Evolutionary conservation across 2,797 vertebrate genomes (phyloP).

Genomic region (Capromys pilorides): DNA sequence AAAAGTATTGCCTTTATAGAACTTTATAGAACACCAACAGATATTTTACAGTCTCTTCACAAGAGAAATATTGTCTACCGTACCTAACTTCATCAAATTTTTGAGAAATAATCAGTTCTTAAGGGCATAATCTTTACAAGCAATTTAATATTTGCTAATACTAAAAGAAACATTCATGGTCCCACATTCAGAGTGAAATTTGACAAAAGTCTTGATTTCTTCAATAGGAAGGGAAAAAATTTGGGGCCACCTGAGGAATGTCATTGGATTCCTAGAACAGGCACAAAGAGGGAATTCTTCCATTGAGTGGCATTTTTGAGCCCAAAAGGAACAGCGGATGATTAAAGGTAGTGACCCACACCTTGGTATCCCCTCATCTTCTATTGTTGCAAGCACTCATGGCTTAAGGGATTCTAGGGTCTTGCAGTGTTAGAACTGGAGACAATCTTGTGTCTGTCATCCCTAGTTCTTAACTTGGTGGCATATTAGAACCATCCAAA

Average conservation of each 20-base stretch:
- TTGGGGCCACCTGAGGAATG: not conserved
- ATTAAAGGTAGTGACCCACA: not conserved
- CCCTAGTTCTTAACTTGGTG: not conserved
- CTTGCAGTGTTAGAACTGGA: not conserved
- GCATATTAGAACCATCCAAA: not conserved
- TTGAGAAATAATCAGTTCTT: slow-evolving; percentile 34
- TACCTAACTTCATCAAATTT: slow-evolving; percentile 5
- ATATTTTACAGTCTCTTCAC: not conserved
- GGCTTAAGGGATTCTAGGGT: not conserved
- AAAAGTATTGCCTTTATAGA: slow-evolving; percentile 48
- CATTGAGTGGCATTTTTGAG: not conserved
- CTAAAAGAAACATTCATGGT: not conserved
- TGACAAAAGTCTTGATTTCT: not conserved
- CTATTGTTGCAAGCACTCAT: not conserved
- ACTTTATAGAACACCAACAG: slow-evolving; percentile 50
- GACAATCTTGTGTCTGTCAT: not conserved
- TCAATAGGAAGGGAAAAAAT: not conserved
- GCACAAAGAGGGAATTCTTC: not conserved
- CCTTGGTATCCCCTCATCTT: not conserved
- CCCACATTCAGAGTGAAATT: not conserved
- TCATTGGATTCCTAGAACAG: not conserved
- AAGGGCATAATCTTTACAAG: not conserved
- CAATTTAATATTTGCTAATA: not conserved
- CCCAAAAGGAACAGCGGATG: not conserved
- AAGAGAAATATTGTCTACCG: not conserved